phyloP scores from a whole-genome alignment of 2,888 invertebrate species.

The Leptopterna dolabrata region DNA sequence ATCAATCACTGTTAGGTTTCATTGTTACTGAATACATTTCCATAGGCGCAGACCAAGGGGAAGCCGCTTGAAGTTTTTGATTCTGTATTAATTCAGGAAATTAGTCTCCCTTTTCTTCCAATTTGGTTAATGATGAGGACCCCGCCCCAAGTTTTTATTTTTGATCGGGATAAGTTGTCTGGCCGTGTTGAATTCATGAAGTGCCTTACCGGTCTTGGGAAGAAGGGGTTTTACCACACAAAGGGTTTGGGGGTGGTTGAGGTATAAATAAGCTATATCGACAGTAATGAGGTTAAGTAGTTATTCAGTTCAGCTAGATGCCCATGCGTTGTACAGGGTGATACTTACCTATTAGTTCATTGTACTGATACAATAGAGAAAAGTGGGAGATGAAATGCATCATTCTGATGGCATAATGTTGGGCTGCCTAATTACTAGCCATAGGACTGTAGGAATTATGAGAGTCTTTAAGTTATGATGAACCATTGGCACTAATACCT shows the following conservation, averaged over 20 bases:
- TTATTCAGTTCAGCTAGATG: too few species aligned
- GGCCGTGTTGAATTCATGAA: background rate
- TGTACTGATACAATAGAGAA: too few species aligned
- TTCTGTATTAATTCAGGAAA: constrained; percentile 34
- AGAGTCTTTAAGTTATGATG: too few species aligned
- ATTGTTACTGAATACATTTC: constrained; percentile 43
- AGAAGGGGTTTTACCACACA: background rate
- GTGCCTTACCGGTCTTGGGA: background rate
- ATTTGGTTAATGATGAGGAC: constrained; percentile 29
- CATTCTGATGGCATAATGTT: too few species aligned
- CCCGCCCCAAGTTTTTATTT: background rate
- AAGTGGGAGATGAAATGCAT: too few species aligned
- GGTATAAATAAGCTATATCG: background rate
- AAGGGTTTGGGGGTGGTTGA: background rate
- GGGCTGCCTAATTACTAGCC: too few species aligned
- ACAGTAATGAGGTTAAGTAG: background rate
- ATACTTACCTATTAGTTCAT: too few species aligned
- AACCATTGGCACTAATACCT: too few species aligned
- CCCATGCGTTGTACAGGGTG: too few species aligned
- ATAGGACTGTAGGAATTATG: too few species aligned
- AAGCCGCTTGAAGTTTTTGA: background rate
- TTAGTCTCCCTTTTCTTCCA: constrained; percentile 7
- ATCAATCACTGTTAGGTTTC: constrained; percentile 46
- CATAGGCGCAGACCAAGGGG: background rate
- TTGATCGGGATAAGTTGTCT: background rate